Base-by-base conservation (phyloP, 2,797 vertebrate genomes). In the Rhabdomys pumilio region DNA sequence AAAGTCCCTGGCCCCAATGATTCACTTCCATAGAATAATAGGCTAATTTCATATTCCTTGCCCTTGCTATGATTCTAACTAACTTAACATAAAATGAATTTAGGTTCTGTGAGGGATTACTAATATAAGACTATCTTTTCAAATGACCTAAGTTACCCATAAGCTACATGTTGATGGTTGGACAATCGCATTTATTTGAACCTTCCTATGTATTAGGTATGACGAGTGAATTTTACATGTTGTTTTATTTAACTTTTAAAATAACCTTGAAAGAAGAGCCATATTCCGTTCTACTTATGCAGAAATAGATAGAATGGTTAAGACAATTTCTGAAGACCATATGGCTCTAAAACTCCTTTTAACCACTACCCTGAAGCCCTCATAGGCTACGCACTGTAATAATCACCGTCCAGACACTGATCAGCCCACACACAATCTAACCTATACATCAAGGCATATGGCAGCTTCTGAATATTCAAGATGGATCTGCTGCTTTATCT, bases 281-380 rank as follows among this genome's bases (percentile, higher is more conserved):
- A 86, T 82, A 77, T 76, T 88, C 95, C 65, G 11, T 29, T n/a
- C 11, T 63, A 57, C 59, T 92, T 57, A 72, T 4, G 57, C 17
- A 73, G 59, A 17, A 92, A 92, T n/a, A 69, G 90, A 82, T 92
- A 77, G 47, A 92, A 85, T 75, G 24, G 47, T 80, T 91, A 82
- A 59, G 90, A 83, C 82, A 69, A 83, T 82, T 93, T 13, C 1
- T 29, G 41, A 84, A 80, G 31, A 10, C 61, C 59, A 44, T 20
- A n/a, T 53, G 75, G 9, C 31, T 93, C 29, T 88, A 88, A 72
- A 87, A 67, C 24, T 7, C 12, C 38, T 86, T 88, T 86, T 34
- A 73, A 65, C 4, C 6, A 38, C 15, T 84, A 24, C 10, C 34
- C 41, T 69, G 22, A 0, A 12, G 55, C 59, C 4, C 11, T 1